Evolutionary conservation across 2,797 vertebrate genomes (phyloP).

Genomic region (Chelmon rostratus): DNA sequence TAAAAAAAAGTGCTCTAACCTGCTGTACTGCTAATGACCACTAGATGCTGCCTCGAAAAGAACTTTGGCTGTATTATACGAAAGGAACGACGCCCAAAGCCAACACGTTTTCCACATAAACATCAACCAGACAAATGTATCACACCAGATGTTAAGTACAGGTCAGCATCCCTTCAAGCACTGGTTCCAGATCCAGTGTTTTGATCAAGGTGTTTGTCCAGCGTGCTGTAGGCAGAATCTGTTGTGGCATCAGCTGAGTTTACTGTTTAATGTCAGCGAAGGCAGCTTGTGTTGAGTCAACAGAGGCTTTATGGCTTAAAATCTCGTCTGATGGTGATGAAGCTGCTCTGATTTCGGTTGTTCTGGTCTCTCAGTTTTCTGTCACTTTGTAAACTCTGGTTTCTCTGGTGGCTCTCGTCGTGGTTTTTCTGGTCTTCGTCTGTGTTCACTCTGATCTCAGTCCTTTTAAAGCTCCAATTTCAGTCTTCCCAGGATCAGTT

Average conservation of each 20-base stretch:
- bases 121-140: background rate
- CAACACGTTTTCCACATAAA: background rate
- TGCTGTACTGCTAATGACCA: background rate
- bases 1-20: background rate
- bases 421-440: background rate
- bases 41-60: background rate
- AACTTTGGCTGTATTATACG: too few relatives aligned
- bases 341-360: background rate
- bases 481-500: background rate
- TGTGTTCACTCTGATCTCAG: too few relatives aligned
- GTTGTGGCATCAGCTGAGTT: constrained; percentile 2
- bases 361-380: background rate
- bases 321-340: background rate
- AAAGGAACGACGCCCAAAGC: background rate
- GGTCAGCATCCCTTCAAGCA: background rate
- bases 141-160: background rate
- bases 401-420: background rate
- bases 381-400: background rate
- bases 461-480: too few relatives aligned
- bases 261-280: background rate
- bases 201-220: background rate
- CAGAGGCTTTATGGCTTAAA: constrained; percentile 15
- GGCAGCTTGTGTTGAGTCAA: constrained; percentile 28
- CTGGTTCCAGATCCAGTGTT: background rate
- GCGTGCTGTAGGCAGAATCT: background rate